Evolutionary conservation across 1,140 invertebrate species (phyloP).

Genomic region (Cardiocondyla obscurior): DNA sequence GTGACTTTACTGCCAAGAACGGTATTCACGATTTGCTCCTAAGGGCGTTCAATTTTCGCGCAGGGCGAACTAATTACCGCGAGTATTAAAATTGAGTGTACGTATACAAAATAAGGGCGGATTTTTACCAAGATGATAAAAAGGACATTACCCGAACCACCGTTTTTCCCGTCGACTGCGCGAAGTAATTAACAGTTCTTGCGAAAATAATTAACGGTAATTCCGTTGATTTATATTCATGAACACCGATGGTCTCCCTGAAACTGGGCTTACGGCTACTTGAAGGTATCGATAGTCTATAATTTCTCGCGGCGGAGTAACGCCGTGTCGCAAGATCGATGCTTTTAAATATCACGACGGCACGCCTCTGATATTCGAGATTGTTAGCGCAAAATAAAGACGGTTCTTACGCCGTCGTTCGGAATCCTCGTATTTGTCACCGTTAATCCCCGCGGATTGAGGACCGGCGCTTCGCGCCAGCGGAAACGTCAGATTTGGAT

Average conservation of each 20-base stretch:
- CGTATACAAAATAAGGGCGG: background rate
- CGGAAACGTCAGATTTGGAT: conserved; percentile 35
- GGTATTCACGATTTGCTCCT: too few relatives aligned
- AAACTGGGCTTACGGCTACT: background rate
- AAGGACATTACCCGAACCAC: background rate
- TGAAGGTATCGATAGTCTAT: conserved; percentile 11
- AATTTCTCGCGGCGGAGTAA: background rate
- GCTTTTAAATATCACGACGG: background rate
- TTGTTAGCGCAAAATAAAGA: conserved; percentile 16
- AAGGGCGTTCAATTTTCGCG: background rate
- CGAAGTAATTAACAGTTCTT: conserved; percentile 2
- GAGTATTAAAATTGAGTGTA: background rate
- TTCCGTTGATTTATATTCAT: background rate
- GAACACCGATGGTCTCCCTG: background rate
- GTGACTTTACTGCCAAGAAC: too few relatives aligned
- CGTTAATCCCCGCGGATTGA: conserved; percentile 20
- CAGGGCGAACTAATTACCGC: background rate
- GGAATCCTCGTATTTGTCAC: background rate
- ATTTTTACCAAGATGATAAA: background rate
- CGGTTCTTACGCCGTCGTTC: conserved; percentile 8
- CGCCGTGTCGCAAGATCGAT: background rate
- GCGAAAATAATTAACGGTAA: background rate
- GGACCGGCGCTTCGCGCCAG: conserved; percentile 14
- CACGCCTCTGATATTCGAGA: background rate
- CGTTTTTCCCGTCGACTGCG: background rate